Base-by-base conservation (phyloP, 2,113 vertebrate genomes). In the Triplophysa tibetana region DNA sequence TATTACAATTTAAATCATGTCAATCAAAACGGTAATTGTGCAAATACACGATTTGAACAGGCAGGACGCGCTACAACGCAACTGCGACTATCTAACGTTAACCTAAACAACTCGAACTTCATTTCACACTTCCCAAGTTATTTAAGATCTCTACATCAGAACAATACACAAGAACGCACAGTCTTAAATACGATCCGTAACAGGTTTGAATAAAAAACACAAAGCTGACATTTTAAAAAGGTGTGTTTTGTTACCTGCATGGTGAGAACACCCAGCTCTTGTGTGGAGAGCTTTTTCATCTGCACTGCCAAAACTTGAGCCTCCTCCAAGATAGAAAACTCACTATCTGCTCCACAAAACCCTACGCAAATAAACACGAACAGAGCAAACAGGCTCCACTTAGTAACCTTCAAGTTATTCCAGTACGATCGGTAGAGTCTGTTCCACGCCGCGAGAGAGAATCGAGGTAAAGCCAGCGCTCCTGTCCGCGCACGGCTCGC, bases 241-340 rank as follows among this genome's bases (percentile, higher is more conserved):
- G 0, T 16, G 54, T 10, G 14, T 65, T 60, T 29, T 11, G 74
- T 89, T 94, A 98, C 96, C 96, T 98, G 96, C 96, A 98, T 96
- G 7, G 93, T 96, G 84, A 95, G 94, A 45, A 98, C 96, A 78
- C 97, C 94, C 82, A 99, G 94, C 89, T 98, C 97, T 89, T 97
- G 95, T 0, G 94, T 88, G n/a, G 96, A 95, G 45, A 98, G 93
- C 79, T 93, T 95, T 69, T 93, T 93, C 95, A 99, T 98, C 86
- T 98, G 96, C 21, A 92, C 89, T 41, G 96, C 93, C 88, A 99
- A 86, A 81, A 98, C 95, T 88, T 95, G 95, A 61, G 96, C 96
- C 72, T 97, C 96, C 43, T 97, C 95, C 92, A 97, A 89, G 91
- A 98, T 96, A 79, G 96, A 96, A 90, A 97, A 96, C 88, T 97